Evolutionary conservation across 1,140 invertebrate species (phyloP).

Genomic region (Capitella teleta): DNA sequence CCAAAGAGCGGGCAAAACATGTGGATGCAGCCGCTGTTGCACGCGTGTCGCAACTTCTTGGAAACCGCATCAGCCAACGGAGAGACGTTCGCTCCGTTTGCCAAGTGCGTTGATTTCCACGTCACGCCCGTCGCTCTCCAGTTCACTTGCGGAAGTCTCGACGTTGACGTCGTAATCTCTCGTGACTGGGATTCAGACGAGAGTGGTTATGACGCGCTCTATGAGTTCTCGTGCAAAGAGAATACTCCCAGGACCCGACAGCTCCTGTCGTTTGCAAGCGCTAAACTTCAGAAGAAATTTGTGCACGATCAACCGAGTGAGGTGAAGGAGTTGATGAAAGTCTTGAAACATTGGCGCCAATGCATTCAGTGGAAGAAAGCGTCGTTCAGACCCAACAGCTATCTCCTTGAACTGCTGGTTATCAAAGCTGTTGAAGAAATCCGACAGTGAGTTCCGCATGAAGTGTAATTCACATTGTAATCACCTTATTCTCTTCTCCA

Average conservation of each 20-base stretch:
- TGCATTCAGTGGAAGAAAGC: conserved; percentile 9
- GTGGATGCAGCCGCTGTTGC: conserved; percentile 12
- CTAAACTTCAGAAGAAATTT: conserved; percentile 4
- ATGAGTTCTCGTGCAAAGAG: conserved; percentile 3
- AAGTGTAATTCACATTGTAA: background rate
- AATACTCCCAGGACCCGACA: background rate
- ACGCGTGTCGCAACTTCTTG: conserved; percentile 3
- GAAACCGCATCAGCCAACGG: background rate
- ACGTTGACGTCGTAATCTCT: conserved; percentile 7
- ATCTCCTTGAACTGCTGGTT: conserved; percentile 10
- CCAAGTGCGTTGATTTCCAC: conserved; percentile 6
- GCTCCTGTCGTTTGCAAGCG: background rate
- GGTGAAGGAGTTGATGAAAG: conserved; percentile 13
- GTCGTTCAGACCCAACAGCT: conserved; percentile 10
- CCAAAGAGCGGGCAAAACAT: conserved; percentile 2
- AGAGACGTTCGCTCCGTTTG: conserved; percentile 5
- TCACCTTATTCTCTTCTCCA: background rate
- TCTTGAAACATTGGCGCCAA: conserved; percentile 15
- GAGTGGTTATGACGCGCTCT: conserved; percentile 2
- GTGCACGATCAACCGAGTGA: conserved; percentile 10
- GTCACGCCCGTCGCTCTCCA: conserved; percentile 4
- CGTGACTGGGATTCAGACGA: conserved; percentile 8
- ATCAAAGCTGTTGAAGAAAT: conserved; percentile 8
- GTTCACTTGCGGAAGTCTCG: conserved; percentile 11
- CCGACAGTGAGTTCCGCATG: background rate